Base-by-base conservation (phyloP, 2,113 vertebrate genomes). In the Sturnus vulgaris region DNA sequence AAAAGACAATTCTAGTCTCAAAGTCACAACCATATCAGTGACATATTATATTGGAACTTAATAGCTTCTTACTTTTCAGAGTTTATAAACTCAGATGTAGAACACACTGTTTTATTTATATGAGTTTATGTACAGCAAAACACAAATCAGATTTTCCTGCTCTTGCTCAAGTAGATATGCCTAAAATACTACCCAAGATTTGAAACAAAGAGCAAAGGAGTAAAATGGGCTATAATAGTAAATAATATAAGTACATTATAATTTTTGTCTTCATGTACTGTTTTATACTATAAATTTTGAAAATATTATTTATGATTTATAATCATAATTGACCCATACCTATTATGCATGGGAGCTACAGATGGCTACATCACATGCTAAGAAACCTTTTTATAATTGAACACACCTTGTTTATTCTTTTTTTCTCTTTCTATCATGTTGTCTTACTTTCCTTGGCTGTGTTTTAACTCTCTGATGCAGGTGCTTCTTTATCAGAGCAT, bases 381-480 rank as follows among this genome's bases (percentile, higher is more conserved):
- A 63, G 53, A 68, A 77, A 85, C 0, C 0, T 24, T 80, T 57
- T 50, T 25, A n/a, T 65, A 24, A 47, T 4, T 46, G 3, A 65
- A 70, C 2, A 0, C 2, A 46, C 11, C 19, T 88, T 69, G 2
- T 3, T 60, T 40, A 4, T 4, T 66, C 37, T 50, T 6, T 2
- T 75, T 82, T 56, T 39, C 12, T 57, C 10, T 81, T 85, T 21
- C 11, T 10, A 21, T 75, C 5, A 33, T 22, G 44, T 77, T 61
- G 2, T 59, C 19, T 84, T 73, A 47, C 3, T 42, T 47, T 71
- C 40, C 5, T 61, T 79, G 30, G 7, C 16, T 60, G 40, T 1
- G 6, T 68, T 76, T 89, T 52, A 66, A n/a, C 4, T 15, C 37
- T 50, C 25, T 64, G 30, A 47, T 65, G 11, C 10, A 46, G 50